Evolutionary conservation across 2,797 vertebrate species (phyloP), one percentile per base, ranked within the genome.

Genomic region (Onychomys leucogaster): DNA sequence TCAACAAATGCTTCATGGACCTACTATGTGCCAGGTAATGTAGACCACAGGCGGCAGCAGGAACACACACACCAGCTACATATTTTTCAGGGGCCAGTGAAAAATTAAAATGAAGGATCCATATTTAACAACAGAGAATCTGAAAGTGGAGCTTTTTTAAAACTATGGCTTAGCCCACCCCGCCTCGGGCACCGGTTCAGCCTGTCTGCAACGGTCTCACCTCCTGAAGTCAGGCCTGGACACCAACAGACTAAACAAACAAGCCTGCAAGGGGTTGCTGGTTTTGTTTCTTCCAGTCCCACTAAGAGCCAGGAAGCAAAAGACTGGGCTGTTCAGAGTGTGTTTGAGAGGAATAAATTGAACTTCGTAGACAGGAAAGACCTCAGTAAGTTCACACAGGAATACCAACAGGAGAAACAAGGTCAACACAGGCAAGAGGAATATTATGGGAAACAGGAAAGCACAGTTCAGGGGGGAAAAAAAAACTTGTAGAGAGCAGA

Each of bases 141-240:
- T 80, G 25, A 65, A 84, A 37, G 73, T 21, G 81, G 41, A 27
- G 32, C 71, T 49, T 34, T 77, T 52, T 49, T 49, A 49, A 49
- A 71, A 84, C 49, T 49, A 12, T 16, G 17, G 0, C 8, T 11
- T 34, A 23, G 16, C 57, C 6, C 71, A 11, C 49, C 80, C 14
- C 32, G 1, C 67, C 3, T 25, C 5, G 4, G 57, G 9, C 49
- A 59, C 1, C 0, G 5, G 69, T 57, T 43, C 37, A 10, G 6
- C 21, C 27, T 34, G 1, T 25, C 59, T 19, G 29, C 78, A 1
- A 1, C 2, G 9, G 55, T 43, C 27, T 76, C 80, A 5, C 0
- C 41, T 41, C 55, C 65, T 49, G 29, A 89, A 69, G 37, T 92
- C 82, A 80, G 78, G 17, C 59, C 80, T 21, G 77, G 69, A 32